Conservation (phyloP, 2,113 vertebrate species). For the Edolisoma coerulescens region DNA sequence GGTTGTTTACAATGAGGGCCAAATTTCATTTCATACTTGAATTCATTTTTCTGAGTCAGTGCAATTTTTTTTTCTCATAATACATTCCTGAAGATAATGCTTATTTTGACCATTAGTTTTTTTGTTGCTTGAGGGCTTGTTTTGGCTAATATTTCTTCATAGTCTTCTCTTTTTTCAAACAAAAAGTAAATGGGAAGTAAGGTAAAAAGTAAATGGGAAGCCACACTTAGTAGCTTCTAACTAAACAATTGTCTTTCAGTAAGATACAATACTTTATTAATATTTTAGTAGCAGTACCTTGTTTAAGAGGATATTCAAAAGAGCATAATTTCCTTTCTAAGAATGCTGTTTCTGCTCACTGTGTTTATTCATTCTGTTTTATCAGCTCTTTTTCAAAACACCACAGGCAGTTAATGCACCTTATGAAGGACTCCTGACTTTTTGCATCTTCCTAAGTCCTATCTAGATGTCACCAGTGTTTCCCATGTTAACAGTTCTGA, state of each 20-base stretch:
- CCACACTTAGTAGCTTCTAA: neutral
- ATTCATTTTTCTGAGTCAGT: neutral
- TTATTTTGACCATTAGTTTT: neutral
- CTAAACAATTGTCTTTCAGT: neutral
- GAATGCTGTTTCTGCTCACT: neutral
- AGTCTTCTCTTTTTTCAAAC: neutral
- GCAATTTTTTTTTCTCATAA: neutral
- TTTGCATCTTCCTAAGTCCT: conserved; percentile 47
- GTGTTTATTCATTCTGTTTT: conserved; percentile 60
- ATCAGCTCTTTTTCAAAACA: conserved; percentile 58
- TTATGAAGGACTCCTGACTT: conserved; percentile 65
- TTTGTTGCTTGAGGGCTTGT: neutral
- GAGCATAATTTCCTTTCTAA: neutral
- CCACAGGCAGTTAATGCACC: conserved; percentile 63
- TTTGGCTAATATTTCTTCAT: neutral
- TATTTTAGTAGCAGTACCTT: neutral
- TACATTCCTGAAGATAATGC: neutral
- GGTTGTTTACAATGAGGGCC: neutral
- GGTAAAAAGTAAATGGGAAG: neutral
- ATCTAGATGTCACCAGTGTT: conserved; percentile 79
- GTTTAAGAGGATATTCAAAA: neutral
- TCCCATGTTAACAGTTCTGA: conserved; percentile 98
- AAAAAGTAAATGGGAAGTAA: neutral
- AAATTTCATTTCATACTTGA: neutral
- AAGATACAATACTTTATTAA: neutral